These are phyloP conservation scores for Lydus trimaculatus DNA, from an alignment of 2,888 invertebrate species.

Conservation along the genomic window DNA sequence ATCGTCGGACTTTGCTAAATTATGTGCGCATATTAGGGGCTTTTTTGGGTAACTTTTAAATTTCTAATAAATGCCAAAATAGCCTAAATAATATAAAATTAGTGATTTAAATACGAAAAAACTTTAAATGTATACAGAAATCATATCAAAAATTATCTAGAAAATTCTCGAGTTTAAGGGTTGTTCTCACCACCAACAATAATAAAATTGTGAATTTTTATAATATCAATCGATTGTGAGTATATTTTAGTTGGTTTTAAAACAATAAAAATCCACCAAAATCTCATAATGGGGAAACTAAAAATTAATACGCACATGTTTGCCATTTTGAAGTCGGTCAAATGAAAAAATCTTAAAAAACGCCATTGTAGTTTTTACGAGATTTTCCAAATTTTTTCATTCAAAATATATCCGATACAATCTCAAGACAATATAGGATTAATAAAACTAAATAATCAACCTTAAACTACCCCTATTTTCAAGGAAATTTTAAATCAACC, in stretches of 20 bases:
- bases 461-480: not conserved
- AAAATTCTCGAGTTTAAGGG: conserved; percentile 20
- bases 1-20: conserved; percentile 43
- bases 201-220: conserved; percentile 24
- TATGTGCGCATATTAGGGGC: conserved; percentile 43
- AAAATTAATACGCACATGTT: conserved; percentile 28
- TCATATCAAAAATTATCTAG: not conserved
- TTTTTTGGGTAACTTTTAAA: conserved; percentile 7
- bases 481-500: not conserved
- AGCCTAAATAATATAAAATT: conserved; percentile 2
- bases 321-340: not conserved
- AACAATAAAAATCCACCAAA: conserved; percentile 16
- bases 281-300: not conserved
- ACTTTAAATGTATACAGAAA: not conserved
- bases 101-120: conserved; percentile 10
- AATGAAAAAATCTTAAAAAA: not conserved
- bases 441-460: not conserved
- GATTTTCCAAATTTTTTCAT: not conserved
- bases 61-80: not conserved
- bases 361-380: not conserved
- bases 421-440: not conserved
- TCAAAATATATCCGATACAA: not conserved
- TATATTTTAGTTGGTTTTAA: conserved; percentile 1
- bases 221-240: conserved; percentile 3
- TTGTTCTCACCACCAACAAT: not conserved